Conservation (phyloP, 2,797 vertebrate species). For the Crocidura indochinensis region DNA sequence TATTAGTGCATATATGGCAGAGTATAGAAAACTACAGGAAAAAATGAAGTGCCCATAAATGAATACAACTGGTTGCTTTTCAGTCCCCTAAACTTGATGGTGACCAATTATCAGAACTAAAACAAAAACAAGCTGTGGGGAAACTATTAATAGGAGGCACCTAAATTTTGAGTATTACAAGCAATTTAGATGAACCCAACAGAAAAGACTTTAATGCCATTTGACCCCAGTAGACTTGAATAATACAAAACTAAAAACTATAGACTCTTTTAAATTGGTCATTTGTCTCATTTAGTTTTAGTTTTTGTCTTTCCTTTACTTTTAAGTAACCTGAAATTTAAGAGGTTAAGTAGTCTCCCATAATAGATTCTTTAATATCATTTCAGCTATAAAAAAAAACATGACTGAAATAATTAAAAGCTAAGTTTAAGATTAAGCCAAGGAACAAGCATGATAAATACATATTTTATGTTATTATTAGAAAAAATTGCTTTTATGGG, state of each 20-base stretch:
- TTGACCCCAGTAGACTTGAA: not conserved
- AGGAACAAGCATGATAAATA: not conserved
- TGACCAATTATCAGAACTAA: not conserved
- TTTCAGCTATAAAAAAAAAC: not conserved
- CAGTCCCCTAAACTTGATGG: not conserved
- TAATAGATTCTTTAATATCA: not conserved
- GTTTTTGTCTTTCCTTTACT: slow-evolving; percentile 21
- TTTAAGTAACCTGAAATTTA: not conserved
- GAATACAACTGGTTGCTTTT: not conserved
- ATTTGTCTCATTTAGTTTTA: slow-evolving; percentile 8
- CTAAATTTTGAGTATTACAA: not conserved
- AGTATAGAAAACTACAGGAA: not conserved
- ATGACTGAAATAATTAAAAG: slow-evolving; percentile 20
- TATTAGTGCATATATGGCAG: not conserved
- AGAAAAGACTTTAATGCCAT: not conserved
- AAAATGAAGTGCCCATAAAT: not conserved
- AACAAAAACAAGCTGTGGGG: slow-evolving; percentile 1
- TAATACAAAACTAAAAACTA: slow-evolving; percentile 34
- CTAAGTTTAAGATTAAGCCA: not conserved
- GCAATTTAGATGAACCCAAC: not conserved
- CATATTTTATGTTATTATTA: not conserved
- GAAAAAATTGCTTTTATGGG: not conserved
- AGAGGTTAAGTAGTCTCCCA: not conserved
- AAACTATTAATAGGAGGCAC: not conserved
- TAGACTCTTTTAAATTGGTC: not conserved